Evolutionary conservation across 2,888 invertebrate genomes (phyloP), one percentile per base, ranked within the genome.

Genomic region (Tridacna crocea): DNA sequence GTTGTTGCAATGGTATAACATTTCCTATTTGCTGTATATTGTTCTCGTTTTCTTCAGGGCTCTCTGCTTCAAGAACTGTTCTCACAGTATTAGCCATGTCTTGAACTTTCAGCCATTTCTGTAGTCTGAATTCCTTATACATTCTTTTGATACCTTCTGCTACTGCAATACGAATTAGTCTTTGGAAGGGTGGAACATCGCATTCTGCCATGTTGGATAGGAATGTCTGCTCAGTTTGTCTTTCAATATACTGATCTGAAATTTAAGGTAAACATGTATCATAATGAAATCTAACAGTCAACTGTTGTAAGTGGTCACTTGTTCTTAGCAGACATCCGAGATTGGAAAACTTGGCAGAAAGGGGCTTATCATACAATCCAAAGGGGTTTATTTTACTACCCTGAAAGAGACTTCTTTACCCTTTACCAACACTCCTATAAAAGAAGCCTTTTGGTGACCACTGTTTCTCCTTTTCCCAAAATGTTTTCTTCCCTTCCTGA

Each of bases 81-180:
- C 86, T 48, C 22, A 86, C 83, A 13, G 79, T 82, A n/a, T 77
- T 55, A 0, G 86, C 83, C 82, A 83, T 86, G 24, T 86, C 86
- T 19, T 80, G 82, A 0, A 86, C 78, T 70, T 80, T 80, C n/a
- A 80, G 36, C 86, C 86, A 86, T 48, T 86, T 83, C 22, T 76
- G 65, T n/a, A 86, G 83, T 48, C 86, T 51, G 63, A 84, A 86
- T 58, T 86, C 86, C 60, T 86, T 86, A 78, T 79, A 86, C 82
- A 86, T 82, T 75, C 86, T 75, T 80, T 86, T 86, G 22, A 86
- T 51, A 8, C 86, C 86, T 63, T 86, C 86, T 1, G 86, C 86
- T 3, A 84, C 74, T n/a, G 77, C 75, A 72, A 83, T 80, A 0
- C 83, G 75, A 48, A 84, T 86, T 78, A 86, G 84, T 24, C 80